Evolutionary conservation across 37 sponge, comb jelly and placozoan species (phyloP).

Genomic region (Lycopodina hypogea): DNA sequence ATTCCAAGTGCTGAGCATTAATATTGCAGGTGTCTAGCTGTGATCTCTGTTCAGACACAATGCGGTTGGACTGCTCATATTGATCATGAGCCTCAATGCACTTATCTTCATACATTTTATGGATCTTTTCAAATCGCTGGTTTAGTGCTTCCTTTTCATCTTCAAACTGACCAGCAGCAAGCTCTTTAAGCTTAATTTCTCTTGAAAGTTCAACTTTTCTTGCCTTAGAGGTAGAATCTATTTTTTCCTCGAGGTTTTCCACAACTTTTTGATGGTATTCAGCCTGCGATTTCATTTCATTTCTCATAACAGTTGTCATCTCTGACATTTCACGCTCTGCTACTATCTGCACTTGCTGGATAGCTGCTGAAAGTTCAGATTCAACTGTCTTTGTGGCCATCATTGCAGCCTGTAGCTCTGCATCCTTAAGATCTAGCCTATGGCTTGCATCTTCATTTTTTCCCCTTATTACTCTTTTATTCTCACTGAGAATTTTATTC

Average conservation of each 20-base stretch:
- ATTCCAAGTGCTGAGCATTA: constrained; percentile 26
- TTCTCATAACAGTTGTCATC: neutral
- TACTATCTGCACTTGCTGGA: constrained; percentile 7
- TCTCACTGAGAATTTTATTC: constrained; percentile 18
- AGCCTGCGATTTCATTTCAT: constrained; percentile 3
- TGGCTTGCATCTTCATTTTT: constrained; percentile 35
- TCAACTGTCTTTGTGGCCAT: constrained; percentile 9
- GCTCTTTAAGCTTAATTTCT: constrained; percentile 12
- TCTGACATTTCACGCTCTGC: neutral
- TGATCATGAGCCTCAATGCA: constrained; percentile 39
- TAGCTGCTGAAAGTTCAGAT: constrained; percentile 10
- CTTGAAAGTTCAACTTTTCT: constrained; percentile 12
- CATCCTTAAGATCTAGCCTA: constrained; percentile 24
- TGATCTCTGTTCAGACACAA: constrained; percentile 16
- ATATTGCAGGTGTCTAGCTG: constrained; percentile 41
- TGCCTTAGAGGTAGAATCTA: constrained; percentile 3
- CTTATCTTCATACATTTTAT: constrained; percentile 36
- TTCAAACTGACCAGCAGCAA: neutral
- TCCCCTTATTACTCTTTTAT: neutral
- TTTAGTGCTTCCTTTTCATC: constrained; percentile 24
- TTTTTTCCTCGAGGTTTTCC: constrained; percentile 23
- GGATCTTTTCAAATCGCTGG: constrained; percentile 20
- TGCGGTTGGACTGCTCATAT: constrained; percentile 24
- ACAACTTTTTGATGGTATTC: constrained; percentile 33
- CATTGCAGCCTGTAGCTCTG: constrained; percentile 32